These are phyloP conservation scores for Rhinogobio ventralis DNA, from an alignment of 2,797 vertebrate genomes.

Conservation along the genomic window DNA sequence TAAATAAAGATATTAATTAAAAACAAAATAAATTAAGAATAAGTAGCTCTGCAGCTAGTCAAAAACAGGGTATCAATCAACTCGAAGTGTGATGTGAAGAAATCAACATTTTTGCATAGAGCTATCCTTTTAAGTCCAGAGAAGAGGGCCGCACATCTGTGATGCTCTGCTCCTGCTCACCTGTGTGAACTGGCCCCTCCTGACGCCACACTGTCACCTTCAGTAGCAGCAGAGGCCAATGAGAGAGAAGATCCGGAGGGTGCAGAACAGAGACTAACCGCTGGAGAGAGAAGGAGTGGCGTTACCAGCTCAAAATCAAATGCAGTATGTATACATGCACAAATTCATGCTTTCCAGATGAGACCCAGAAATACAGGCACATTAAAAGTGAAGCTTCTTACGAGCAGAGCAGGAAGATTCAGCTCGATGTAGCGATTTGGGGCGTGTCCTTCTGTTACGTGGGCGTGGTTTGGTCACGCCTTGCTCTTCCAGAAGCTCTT, in stretches of 20 bases:
- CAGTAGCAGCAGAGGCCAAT: constrained; percentile 85
- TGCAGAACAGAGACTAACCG: constrained; percentile 82
- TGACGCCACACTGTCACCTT: constrained; percentile 82
- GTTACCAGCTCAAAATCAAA: background rate
- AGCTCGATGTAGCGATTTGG: constrained; percentile 85
- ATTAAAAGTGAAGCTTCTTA: constrained; percentile 69
- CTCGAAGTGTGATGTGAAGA: background rate
- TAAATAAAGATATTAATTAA: background rate
- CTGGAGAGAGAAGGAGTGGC: constrained; percentile 61
- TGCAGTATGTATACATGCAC: background rate
- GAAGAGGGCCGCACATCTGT: background rate
- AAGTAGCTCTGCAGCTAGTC: background rate
- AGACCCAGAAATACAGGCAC: background rate
- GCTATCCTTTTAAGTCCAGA: background rate
- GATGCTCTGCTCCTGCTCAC: constrained; percentile 63
- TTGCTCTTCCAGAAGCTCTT: constrained; percentile 86
- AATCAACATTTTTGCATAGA: background rate
- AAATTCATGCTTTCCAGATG: background rate
- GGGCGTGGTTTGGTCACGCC: constrained; percentile 79
- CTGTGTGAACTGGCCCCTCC: constrained; percentile 80
- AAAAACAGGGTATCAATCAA: background rate
- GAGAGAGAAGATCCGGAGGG: constrained; percentile 87
- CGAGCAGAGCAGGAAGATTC: constrained; percentile 83
- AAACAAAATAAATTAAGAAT: background rate
- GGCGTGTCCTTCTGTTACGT: constrained; percentile 80